phyloP scores from a whole-genome alignment of 2,888 invertebrate species.

The Pandemis heparana region DNA sequence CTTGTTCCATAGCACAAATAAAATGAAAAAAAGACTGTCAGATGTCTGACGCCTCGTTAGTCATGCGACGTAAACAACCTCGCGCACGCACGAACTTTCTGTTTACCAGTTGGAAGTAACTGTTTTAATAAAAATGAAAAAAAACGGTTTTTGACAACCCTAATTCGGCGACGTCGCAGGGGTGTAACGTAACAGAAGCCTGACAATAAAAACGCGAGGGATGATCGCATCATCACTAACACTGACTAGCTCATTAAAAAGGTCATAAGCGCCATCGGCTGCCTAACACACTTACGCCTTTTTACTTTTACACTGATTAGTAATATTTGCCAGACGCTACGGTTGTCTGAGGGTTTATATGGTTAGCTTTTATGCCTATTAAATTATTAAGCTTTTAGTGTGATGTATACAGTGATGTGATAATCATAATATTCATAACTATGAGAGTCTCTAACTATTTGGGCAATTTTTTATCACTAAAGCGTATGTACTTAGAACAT shows the following conservation, averaged over 20 bases:
- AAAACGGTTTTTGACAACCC: constrained; percentile 40
- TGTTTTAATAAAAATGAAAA: not conserved
- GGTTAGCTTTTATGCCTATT: constrained; percentile 54
- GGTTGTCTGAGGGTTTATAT: constrained; percentile 53
- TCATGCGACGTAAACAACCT: no score
- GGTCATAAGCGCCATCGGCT: not conserved
- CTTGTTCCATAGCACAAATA: no score
- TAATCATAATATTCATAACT: not conserved
- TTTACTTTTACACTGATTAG: not conserved
- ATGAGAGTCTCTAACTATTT: not conserved
- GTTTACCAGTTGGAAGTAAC: no score
- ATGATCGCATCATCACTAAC: constrained; percentile 31
- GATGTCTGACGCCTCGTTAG: no score
- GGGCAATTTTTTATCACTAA: no score
- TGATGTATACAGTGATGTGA: constrained; percentile 8
- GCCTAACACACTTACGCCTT: not conserved
- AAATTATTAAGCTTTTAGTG: constrained; percentile 59
- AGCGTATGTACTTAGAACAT: no score
- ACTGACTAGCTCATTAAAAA: not conserved
- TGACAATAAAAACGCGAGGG: constrained; percentile 36
- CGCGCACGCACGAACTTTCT: no score
- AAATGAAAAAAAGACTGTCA: no score
- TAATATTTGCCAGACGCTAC: constrained; percentile 49
- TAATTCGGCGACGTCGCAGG: constrained; percentile 56
- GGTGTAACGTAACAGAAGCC: constrained; percentile 51